Base-by-base conservation (phyloP, 2,113 vertebrate genomes). In the Podiceps cristatus region DNA sequence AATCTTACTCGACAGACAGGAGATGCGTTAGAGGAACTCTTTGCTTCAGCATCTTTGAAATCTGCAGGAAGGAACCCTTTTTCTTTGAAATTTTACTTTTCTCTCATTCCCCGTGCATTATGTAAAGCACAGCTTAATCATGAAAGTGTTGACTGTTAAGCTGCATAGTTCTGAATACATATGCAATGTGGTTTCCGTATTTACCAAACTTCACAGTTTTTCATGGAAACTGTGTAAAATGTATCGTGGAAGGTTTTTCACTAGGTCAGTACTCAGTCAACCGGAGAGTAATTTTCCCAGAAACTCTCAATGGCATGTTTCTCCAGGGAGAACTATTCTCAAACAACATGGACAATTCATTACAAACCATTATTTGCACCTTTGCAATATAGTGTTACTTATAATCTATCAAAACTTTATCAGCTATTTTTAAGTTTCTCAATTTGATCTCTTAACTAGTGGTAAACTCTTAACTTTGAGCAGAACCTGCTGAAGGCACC, bases 21-120 rank as follows among this genome's bases (percentile, higher is more conserved):
- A 87, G 22, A 42, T 89, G 45, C 1, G 1, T 71, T 87, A 85
- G 69, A 84, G 50, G 45, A 92, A 73, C 62, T 85, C 62, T 87
- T 76, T 89, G 27, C 73, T 80, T 94, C 60, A 56, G 13, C 68
- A 33, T 75, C 86, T 97, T 96, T 92, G 95, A 94, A 96, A 95
- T 81, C 76, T 68, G 55, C 66, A 62, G 77, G 69, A 91, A 92
- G 42, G 45, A 91, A 75, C 23, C 7, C 13, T 66, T 91, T 86
- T 86, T 56, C 73, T 92, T 77, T 76, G 80, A 77, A 91, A 66
- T 93, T 83, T 88, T 92, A 49, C 53, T 93, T 90, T 85, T 86
- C 66, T 53, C 59, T 86, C 49, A 35, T 88, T 90, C 44, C 63
- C 42, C 5, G 11, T 60, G n/a, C 45, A 56, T 95, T 90, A 73